Evolutionary conservation across 1,140 invertebrate genomes (phyloP), one percentile per base, ranked within the genome.

Genomic region (Fopius arisanus): DNA sequence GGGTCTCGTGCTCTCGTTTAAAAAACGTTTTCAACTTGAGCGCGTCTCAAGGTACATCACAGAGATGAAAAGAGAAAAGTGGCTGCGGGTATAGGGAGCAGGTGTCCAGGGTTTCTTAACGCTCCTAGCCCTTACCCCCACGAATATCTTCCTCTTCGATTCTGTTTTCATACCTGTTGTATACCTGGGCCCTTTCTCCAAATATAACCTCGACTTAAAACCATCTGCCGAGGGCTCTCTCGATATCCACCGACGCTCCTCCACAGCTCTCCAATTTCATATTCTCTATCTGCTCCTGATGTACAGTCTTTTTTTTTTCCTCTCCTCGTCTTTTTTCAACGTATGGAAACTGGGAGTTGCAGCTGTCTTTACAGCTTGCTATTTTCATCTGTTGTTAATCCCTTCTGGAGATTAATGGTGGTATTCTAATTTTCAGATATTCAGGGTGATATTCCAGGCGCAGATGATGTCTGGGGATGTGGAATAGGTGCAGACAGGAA

Each of bases 211-310:
- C 37, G 66, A 29, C 48, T 71, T 73, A 69, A 65, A 66, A 62
- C 77, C 79, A 81, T 76, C 79, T 81, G 79, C 76, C 67, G 67
- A 33, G 65, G 26, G 68, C n/a, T 54, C 65, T 74, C 41, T 74
- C 63, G 69, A 59, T n/a, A 59, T 71, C 72, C 70, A 54, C 71
- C 72, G 63, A 70, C 59, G 54, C 75, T 19, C 33, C 67, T 48
- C 23, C 33, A 37, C 12, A 70, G 72, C 23, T 72, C 67, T 69
- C 71, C 0, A 67, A 67, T 73, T 73, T 67, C 65, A 62, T 59
- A 48, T 59, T 59, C 23, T 59, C 26, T 23, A 51, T 19, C 14
- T 59, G 19, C 10, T 59, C 54, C 9, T 37, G 54, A 3, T 1
- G 16, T 48, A 48, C 43, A 19, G 54, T n/a, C n/a, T n/a, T n/a